A percentile compares a stretch with the other conserved stretches of the same genome.
These are phyloP conservation scores for Meloidogyne chitwoodi DNA, from an alignment of 1,140 invertebrate genomes.

Conservation along the genomic window DNA sequence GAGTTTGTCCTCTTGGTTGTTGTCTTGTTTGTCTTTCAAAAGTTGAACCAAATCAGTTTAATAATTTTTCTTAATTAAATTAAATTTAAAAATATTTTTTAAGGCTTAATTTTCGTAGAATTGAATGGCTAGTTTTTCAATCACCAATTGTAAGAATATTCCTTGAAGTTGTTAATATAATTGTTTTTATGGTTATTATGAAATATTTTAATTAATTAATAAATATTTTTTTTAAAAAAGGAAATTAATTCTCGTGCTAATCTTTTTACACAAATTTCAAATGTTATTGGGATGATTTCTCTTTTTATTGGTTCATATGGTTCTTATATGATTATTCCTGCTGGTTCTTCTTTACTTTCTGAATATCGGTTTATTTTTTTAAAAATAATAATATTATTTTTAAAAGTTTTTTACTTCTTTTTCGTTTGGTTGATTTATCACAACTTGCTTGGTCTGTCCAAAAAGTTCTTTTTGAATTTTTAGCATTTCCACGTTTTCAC, in stretches of 20 bases:
- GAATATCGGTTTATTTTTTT: neutral
- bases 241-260: conserved; percentile 37
- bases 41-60: conserved; percentile 35
- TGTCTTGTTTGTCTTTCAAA: conserved; percentile 44
- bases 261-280: conserved; percentile 52
- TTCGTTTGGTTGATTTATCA: conserved; percentile 50
- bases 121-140: conserved; percentile 56
- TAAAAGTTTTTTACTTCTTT: conserved; percentile 46
- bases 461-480: conserved; percentile 53
- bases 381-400: neutral
- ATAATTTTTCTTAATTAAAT: neutral
- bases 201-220: neutral
- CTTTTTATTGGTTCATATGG: conserved; percentile 56
- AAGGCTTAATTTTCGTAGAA: conserved; percentile 44
- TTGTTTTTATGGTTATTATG: conserved; percentile 38
- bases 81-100: conserved; percentile 8
- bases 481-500: conserved; percentile 18
- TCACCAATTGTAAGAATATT: conserved; percentile 48
- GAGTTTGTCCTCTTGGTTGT: conserved; percentile 42
- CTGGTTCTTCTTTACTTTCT: conserved; percentile 28
- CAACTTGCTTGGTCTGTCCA: conserved; percentile 51
- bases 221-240: neutral
- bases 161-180: conserved; percentile 49
- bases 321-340: conserved; percentile 51
- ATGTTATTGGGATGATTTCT: conserved; percentile 49